Conservation (phyloP, 1,140 invertebrate genomes). For the Drosophila lacteicornis region DNA sequence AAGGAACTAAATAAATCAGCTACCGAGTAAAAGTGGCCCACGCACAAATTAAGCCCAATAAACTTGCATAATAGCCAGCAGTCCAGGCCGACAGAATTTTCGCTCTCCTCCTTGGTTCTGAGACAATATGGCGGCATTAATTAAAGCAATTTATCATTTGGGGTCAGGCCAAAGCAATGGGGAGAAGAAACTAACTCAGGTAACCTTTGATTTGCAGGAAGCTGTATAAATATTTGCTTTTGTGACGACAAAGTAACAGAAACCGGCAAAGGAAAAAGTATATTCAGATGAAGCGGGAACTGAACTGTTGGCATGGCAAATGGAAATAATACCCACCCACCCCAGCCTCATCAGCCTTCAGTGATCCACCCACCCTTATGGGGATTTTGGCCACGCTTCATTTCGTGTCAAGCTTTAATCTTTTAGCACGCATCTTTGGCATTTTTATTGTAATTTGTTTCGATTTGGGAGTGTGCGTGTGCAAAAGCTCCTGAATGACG, state of each 20-base stretch:
- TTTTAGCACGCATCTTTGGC: slow-evolving; percentile 81
- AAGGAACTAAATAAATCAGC: slow-evolving; percentile 76
- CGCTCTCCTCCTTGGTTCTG: slow-evolving; percentile 25
- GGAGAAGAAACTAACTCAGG: slow-evolving; percentile 20
- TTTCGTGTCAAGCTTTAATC: slow-evolving; percentile 81
- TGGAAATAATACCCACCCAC: slow-evolving; percentile 56
- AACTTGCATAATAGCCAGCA: slow-evolving; percentile 74
- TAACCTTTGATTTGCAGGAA: slow-evolving; percentile 77
- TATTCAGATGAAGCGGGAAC: slow-evolving; percentile 18
- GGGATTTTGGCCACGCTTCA: slow-evolving; percentile 57
- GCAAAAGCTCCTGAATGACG: not conserved
- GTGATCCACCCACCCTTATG: slow-evolving; percentile 10
- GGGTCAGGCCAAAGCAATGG: slow-evolving; percentile 63
- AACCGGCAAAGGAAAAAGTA: slow-evolving; percentile 23
- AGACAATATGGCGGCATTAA: slow-evolving; percentile 84
- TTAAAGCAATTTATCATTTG: slow-evolving; percentile 84
- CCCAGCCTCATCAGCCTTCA: slow-evolving; percentile 4
- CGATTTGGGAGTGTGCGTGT: slow-evolving; percentile 64
- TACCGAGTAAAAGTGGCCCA: slow-evolving; percentile 46
- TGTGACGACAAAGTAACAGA: slow-evolving; percentile 47
- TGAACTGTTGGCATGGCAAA: slow-evolving; percentile 57
- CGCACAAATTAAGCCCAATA: slow-evolving; percentile 81
- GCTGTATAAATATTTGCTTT: slow-evolving; percentile 82
- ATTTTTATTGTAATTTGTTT: slow-evolving; percentile 84
- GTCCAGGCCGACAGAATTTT: slow-evolving; percentile 28